These are phyloP conservation scores for Neuroterus valhalla DNA, from an alignment of 1,140 invertebrate species.

Conservation along the genomic window DNA sequence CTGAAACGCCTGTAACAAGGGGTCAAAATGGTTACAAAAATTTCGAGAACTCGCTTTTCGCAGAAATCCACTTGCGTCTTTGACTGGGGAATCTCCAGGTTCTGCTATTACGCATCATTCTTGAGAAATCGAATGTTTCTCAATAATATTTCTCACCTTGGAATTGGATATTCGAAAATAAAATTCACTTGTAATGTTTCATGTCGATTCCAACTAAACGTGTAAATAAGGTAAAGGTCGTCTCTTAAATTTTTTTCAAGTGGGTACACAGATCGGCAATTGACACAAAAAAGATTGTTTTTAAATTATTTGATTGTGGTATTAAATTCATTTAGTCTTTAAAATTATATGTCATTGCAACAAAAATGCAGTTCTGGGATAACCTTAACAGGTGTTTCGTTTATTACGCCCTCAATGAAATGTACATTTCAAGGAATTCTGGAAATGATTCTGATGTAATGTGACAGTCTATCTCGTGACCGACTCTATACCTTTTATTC, in stretches of 20 bases:
- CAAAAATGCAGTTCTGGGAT: too few species aligned
- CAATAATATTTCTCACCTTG: neutral
- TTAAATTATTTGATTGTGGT: neutral
- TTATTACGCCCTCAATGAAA: too few species aligned
- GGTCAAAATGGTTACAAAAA: too few species aligned
- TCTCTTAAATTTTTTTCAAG: neutral
- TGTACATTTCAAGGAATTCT: too few species aligned
- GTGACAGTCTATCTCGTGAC: too few species aligned
- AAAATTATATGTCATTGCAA: too few species aligned
- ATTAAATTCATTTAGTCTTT: too few species aligned
- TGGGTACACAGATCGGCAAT: neutral
- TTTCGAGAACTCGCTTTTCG: too few species aligned
- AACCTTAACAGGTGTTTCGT: too few species aligned
- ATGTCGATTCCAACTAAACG: neutral
- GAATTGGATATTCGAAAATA: neutral
- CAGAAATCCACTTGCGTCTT: neutral
- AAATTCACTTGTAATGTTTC: neutral
- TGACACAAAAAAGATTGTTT: neutral
- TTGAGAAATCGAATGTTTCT: neutral
- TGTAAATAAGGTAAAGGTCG: constrained; percentile 1
- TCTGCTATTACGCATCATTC: neutral
- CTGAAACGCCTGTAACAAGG: too few species aligned
- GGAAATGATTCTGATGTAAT: too few species aligned
- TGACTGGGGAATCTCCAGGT: neutral
- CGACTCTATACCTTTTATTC: too few species aligned